A percentile compares a stretch with the other conserved stretches of the same genome.
Conservation (phyloP, 2,888 invertebrate species). For the Timema podura region DNA sequence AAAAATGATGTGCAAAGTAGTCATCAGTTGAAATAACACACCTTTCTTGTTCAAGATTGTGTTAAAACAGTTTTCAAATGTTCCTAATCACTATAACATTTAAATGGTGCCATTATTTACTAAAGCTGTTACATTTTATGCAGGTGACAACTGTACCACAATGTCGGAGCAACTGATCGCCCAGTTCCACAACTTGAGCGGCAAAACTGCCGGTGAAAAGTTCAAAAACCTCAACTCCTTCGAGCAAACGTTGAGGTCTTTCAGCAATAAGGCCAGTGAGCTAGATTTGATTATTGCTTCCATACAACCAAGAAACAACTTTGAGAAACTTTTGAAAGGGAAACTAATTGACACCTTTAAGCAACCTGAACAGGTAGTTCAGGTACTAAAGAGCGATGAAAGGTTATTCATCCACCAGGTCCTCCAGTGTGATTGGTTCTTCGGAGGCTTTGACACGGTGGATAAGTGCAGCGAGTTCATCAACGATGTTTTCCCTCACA, state of each 20-base stretch:
- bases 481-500: constrained; percentile 8
- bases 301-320: background rate
- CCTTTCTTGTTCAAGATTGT: no score
- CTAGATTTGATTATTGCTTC: background rate
- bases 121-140: no score
- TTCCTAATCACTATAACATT: no score
- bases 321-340: constrained; percentile 8
- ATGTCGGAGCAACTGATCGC: no score
- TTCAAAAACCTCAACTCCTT: background rate
- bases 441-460: background rate
- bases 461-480: background rate
- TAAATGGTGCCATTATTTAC: no score
- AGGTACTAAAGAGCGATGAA: background rate
- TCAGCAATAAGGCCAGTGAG: background rate
- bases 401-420: constrained; percentile 3
- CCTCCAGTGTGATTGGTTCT: constrained; percentile 10
- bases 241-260: background rate
- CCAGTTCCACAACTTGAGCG: constrained; percentile 6
- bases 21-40: no score
- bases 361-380: background rate
- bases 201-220: constrained; percentile 10
- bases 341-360: background rate
- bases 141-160: no score
- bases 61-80: no score
- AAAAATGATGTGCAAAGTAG: no score